Evolutionary conservation across 2,888 invertebrate genomes (phyloP).

Genomic region (Homarus gammarus): DNA sequence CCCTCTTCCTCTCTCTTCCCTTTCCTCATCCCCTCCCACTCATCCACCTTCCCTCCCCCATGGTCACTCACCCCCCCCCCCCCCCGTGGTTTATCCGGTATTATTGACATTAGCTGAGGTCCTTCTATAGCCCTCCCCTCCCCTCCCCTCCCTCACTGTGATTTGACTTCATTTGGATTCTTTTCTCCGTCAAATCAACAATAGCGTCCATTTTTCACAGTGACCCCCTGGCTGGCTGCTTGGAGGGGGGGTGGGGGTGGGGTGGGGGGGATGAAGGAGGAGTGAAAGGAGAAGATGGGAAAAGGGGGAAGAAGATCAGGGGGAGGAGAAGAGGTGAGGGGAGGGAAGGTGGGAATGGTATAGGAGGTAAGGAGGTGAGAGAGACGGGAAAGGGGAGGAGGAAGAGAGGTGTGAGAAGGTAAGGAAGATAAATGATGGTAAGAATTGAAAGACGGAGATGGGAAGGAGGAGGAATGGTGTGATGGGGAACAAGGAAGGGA

Average conservation of each 20-base stretch:
- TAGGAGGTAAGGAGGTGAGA: neutral
- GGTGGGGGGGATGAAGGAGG: neutral
- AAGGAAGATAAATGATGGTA: neutral
- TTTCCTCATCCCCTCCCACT: neutral
- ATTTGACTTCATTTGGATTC: constrained; percentile 66
- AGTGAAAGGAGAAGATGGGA: neutral
- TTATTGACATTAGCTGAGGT: constrained; percentile 59
- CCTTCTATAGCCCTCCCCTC: constrained; percentile 22
- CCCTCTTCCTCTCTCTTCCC: constrained; percentile 17
- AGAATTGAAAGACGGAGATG: neutral
- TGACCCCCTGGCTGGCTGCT: constrained; percentile 15
- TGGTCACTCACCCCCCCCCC: neutral
- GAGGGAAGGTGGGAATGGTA: neutral
- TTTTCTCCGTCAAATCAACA: constrained; percentile 63
- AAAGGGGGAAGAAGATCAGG: neutral
- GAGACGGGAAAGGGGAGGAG: neutral
- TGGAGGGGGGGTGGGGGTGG: neutral
- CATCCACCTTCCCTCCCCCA: neutral
- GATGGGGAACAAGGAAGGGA: neutral
- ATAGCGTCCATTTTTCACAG: constrained; percentile 58
- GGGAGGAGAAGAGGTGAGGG: neutral
- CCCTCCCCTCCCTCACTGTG: constrained; percentile 38
- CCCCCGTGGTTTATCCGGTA: constrained; percentile 41
- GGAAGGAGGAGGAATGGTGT: neutral
- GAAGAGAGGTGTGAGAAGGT: neutral